These are phyloP conservation scores for Chirona hameri DNA, from an alignment of 2,888 invertebrate genomes.

Conservation along the genomic window DNA sequence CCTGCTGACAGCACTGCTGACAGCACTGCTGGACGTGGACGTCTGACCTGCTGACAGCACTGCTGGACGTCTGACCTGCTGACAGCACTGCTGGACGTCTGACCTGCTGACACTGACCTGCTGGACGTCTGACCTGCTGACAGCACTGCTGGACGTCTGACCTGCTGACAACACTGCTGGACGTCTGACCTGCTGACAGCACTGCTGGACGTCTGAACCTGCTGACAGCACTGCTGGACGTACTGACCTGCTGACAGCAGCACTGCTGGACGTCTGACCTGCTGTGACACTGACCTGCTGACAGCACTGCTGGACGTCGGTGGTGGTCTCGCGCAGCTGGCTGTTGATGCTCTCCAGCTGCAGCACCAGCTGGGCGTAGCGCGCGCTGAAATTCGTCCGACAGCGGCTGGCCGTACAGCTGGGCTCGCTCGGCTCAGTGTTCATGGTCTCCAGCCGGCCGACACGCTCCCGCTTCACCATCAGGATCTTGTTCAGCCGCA, in stretches of 20 bases:
- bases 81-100: too few species aligned
- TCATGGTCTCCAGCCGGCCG: conserved; percentile 75
- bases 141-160: conserved; percentile 72
- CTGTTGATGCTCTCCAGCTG: conserved; percentile 87
- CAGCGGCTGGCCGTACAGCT: conserved; percentile 71
- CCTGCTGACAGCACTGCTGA: conserved; percentile 63
- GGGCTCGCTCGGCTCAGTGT: conserved; percentile 84
- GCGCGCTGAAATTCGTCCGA: conserved; percentile 83
- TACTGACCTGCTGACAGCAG: neutral
- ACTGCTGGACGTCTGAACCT: too few species aligned
- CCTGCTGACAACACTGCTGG: too few species aligned
- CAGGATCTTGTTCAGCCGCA: conserved; percentile 79
- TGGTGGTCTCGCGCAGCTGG: conserved; percentile 78
- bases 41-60: neutral
- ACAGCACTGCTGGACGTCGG: conserved; percentile 77
- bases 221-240: neutral
- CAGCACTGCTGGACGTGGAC: neutral
- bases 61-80: neutral
- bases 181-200: neutral
- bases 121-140: too few species aligned
- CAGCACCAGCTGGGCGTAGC: conserved; percentile 79
- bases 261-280: neutral
- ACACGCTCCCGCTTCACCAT: conserved; percentile 77
- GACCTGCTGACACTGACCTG: conserved; percentile 71
- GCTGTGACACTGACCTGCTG: conserved; percentile 62